Evolutionary conservation across 1,140 invertebrate species (phyloP), one percentile per base, ranked within the genome.

Genomic region (Lasioglossum baleicum): DNA sequence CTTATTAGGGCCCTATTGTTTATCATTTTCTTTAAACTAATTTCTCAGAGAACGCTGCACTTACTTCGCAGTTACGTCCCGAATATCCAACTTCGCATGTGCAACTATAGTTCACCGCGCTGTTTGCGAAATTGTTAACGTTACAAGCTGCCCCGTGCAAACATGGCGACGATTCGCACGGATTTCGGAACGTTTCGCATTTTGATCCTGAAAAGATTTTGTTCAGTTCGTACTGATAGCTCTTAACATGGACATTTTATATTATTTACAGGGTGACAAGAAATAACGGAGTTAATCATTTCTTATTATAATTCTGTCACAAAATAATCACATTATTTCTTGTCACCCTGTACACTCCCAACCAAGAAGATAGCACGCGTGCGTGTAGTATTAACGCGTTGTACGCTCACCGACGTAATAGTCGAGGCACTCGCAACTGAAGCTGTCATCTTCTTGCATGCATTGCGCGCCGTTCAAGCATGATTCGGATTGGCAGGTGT

Each of bases 41-140:
- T 58, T n/a, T 58, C 1, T n/a, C n/a, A 8, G 7, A n/a, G 17
- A 58, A 58, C n/a, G n/a, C 20, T 8, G 81, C n/a, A 42, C 63
- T 76, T 80, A 90, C 94, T 80, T 95, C 93, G 83, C 95, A 94
- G 80, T 92, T 87, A 0, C 81, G 81, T 22, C 95, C 95, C 84
- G 80, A 79, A 83, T 88, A 93, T 40, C 89, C 90, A 22, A 69
- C 80, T 35, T 85, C 83, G 81, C 94, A 94, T 4, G 80, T 76
- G 70, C 94, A 94, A n/a, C 64, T 81, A 66, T 90, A 94, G 0
- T 77, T 83, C 31, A 87, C 74, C 7, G 87, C 81, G 10, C 40
- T 51, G 8, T 87, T 58, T 10, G 2, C 31, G 53, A 53, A 22
- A 11, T 83, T 80, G 26, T 84, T 77, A 6, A 77, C 13, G 8